Percentiles rank a stretch among this genome's conserved stretches.
Evolutionary conservation across 2,113 vertebrate genomes (phyloP).

Genomic region (Calidris pygmaea): DNA sequence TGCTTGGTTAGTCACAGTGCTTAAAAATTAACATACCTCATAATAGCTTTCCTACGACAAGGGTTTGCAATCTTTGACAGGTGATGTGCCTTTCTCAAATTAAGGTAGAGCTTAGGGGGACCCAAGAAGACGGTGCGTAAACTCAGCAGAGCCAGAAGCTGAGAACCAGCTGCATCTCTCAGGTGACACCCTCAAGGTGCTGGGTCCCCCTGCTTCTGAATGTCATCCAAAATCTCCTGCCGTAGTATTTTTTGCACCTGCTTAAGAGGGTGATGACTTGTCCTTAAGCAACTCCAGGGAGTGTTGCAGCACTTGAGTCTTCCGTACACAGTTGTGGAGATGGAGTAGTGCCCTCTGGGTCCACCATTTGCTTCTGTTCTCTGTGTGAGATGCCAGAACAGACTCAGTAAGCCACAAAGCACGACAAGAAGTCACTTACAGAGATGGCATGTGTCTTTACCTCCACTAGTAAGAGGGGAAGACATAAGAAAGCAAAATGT

Average conservation of each 20-base stretch:
- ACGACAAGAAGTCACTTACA: neutral
- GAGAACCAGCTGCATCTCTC: neutral
- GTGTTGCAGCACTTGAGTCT: neutral
- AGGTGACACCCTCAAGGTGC: neutral
- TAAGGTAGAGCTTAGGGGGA: neutral
- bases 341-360: neutral
- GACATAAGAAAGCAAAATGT: neutral
- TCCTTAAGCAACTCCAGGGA: neutral
- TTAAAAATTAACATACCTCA: neutral
- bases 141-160: neutral
- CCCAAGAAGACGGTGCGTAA: neutral
- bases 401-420: neutral
- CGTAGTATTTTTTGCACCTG: neutral
- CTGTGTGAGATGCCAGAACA: neutral
- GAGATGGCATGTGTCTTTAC: neutral
- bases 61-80: neutral
- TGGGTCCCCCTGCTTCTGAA: neutral
- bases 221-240: neutral
- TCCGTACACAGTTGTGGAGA: neutral
- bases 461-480: neutral
- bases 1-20: neutral
- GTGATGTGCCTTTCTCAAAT: neutral
- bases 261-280: neutral
- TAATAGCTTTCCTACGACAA: neutral
- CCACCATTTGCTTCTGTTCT: neutral